Base-by-base conservation (phyloP, 2,888 invertebrate genomes). In the Anagyrus pseudococci region DNA sequence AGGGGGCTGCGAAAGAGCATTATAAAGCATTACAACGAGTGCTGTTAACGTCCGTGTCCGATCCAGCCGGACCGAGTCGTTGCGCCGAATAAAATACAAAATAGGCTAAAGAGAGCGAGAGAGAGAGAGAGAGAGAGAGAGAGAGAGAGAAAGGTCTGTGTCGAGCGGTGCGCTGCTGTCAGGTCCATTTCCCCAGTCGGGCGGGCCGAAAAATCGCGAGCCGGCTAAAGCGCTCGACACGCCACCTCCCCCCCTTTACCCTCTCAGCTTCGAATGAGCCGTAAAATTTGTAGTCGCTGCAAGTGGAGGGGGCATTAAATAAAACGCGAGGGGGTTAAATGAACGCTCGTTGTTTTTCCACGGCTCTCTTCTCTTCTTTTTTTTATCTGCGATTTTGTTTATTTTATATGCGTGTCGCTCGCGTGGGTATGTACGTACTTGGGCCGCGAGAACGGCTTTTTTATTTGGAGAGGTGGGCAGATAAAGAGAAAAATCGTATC, bases 21-120 rank as follows among this genome's bases (percentile, higher is more conserved):
- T 77, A 77, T 77, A 75, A 77, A 77, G 77, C 75, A 77, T 76
- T 77, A 77, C 76, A 76, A 73, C 73, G 76, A 76, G 74, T 76
- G 77, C 76, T 77, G 77, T 77, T 77, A 77, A 77, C 77, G 77
- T 75, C 75, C 76, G 76, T 77, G 77, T 77, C 77, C 75, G 77
- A 77, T 77, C 72, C 73, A 4, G 74, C 72, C 70, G 68, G 70
- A 69, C 44, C 64, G 61, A 70, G 2, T 13, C 22, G 13, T 41
- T 71, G n/a, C 70, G 69, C 69, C 74, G 76, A 77, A 76, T 77
- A 77, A 77, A 77, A 76, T 75, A 75, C 74, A 76, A 77, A 77
- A 76, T 75, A 71, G 70, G 55, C 29, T n/a, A n/a, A n/a, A n/a
- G n/a, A n/a, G n/a, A n/a, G n/a, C n/a, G n/a, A n/a, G n/a, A n/a